phyloP scores from a whole-genome alignment of 2,113 vertebrate species.

The Menidia beryllina region DNA sequence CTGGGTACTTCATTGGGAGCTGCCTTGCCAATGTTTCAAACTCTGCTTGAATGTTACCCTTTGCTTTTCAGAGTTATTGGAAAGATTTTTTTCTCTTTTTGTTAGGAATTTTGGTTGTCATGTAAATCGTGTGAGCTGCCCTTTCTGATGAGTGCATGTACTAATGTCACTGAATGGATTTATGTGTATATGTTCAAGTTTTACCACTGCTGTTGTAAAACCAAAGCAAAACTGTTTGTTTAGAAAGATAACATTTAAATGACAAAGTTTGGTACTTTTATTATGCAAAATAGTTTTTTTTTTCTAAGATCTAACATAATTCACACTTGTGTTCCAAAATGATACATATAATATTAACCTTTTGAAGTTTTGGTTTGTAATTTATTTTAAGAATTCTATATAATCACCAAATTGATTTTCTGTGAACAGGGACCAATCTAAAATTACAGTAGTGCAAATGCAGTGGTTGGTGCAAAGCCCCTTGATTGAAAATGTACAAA shows the following conservation, averaged over 20 bases:
- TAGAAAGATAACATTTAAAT: slow-evolving; percentile 29
- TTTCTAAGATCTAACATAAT: slow-evolving; percentile 42
- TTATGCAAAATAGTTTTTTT: slow-evolving; percentile 57
- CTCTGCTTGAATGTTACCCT: slow-evolving; percentile 39
- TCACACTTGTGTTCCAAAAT: slow-evolving; percentile 38
- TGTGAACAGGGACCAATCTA: slow-evolving; percentile 50
- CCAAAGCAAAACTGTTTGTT: slow-evolving; percentile 64
- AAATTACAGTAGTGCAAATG: slow-evolving; percentile 45
- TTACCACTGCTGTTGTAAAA: slow-evolving; percentile 43
- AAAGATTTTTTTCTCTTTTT: not conserved
- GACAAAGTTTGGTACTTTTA: slow-evolving; percentile 31
- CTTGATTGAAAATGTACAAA: slow-evolving; percentile 7
- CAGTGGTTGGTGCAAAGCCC: slow-evolving; percentile 31
- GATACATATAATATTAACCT: slow-evolving; percentile 13
- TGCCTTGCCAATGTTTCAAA: slow-evolving; percentile 54
- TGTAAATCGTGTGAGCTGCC: slow-evolving; percentile 16
- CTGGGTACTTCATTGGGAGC: slow-evolving; percentile 41
- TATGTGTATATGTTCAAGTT: slow-evolving; percentile 48
- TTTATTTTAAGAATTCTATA: slow-evolving; percentile 33
- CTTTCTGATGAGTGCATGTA: slow-evolving; percentile 31
- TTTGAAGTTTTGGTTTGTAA: slow-evolving; percentile 1
- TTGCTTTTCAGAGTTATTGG: slow-evolving; percentile 37
- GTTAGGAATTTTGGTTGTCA: slow-evolving; percentile 34
- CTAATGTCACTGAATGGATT: slow-evolving; percentile 75
- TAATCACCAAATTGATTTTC: slow-evolving; percentile 26